phyloP scores from a whole-genome alignment of 2,888 invertebrate genomes.

The Drosophila mayaguana region DNA sequence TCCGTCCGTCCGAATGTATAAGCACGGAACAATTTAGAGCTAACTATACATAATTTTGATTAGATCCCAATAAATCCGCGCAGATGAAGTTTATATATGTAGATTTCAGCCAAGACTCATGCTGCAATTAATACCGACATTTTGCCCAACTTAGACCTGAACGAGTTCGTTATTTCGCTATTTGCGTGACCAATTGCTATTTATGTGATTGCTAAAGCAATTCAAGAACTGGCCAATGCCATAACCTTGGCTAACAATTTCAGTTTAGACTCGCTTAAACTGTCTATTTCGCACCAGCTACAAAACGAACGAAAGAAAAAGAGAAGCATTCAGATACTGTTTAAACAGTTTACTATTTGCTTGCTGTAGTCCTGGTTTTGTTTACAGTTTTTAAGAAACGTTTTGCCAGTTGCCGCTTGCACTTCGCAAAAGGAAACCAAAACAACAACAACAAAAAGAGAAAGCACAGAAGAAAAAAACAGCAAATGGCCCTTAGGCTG shows the following conservation, averaged over 20 bases:
- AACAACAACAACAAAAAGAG: neutral
- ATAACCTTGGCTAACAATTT: slow-evolving; percentile 1
- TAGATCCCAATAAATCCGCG: too few relatives aligned
- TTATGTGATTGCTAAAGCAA: neutral
- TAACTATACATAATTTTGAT: too few relatives aligned
- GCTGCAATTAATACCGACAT: too few relatives aligned
- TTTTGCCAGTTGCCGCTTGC: slow-evolving; percentile 6
- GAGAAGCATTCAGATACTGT: slow-evolving; percentile 8
- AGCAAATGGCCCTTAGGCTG: slow-evolving; percentile 22
- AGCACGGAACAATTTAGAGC: too few relatives aligned
- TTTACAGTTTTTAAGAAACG: slow-evolving; percentile 22
- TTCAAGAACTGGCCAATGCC: neutral
- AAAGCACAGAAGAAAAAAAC: neutral
- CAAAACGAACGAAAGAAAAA: neutral
- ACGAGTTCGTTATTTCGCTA: too few relatives aligned
- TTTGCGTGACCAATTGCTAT: neutral
- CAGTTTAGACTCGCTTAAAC: neutral
- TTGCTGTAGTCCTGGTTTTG: slow-evolving; percentile 15
- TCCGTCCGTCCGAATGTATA: too few relatives aligned
- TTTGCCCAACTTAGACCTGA: too few relatives aligned
- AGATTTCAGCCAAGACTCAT: too few relatives aligned
- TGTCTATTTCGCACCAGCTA: neutral
- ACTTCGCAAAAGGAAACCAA: neutral
- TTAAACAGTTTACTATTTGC: slow-evolving; percentile 14
- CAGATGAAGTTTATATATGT: too few relatives aligned